A percentile compares a stretch with the other conserved stretches of the same genome.
Evolutionary conservation across 2,888 invertebrate genomes (phyloP).

Genomic region (Clusia tigrina): DNA sequence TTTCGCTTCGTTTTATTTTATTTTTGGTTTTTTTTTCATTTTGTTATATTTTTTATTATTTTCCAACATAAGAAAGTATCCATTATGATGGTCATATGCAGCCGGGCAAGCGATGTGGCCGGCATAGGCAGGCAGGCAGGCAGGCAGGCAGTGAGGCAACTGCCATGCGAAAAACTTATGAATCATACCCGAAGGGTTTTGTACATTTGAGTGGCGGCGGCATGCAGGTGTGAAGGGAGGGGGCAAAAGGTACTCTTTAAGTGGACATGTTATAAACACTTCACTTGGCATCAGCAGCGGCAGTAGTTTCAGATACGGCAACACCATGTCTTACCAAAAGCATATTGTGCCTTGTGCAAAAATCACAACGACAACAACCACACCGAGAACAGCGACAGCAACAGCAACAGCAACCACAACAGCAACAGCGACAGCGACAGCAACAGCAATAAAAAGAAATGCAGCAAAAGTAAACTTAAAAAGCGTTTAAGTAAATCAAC

Average conservation of each 20-base stretch:
- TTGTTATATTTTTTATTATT: too few species aligned
- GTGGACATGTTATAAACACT: slow-evolving; percentile 38
- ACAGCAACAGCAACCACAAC: slow-evolving; percentile 3
- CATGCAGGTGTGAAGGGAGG: neutral
- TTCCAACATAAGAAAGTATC: neutral
- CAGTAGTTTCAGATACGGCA: slow-evolving; percentile 15
- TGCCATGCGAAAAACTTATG: neutral
- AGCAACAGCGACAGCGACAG: neutral
- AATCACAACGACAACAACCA: slow-evolving; percentile 1
- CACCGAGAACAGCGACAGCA: slow-evolving; percentile 3
- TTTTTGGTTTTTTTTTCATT: too few species aligned
- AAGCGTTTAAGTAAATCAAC: neutral
- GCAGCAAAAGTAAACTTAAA: neutral
- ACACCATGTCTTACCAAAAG: neutral
- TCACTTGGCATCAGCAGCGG: slow-evolving; percentile 31
- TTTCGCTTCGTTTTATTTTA: too few species aligned
- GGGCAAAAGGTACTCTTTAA: neutral
- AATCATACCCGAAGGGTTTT: neutral
- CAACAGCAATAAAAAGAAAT: neutral
- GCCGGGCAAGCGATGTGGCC: too few species aligned
- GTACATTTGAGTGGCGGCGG: neutral
- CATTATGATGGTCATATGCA: too few species aligned
- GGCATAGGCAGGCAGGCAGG: too few species aligned
- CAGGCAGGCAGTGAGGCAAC: too few species aligned
- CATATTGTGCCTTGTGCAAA: too few species aligned